Base-by-base conservation (phyloP, 2,113 vertebrate genomes). In the Sarotherodon lohbergeri region DNA sequence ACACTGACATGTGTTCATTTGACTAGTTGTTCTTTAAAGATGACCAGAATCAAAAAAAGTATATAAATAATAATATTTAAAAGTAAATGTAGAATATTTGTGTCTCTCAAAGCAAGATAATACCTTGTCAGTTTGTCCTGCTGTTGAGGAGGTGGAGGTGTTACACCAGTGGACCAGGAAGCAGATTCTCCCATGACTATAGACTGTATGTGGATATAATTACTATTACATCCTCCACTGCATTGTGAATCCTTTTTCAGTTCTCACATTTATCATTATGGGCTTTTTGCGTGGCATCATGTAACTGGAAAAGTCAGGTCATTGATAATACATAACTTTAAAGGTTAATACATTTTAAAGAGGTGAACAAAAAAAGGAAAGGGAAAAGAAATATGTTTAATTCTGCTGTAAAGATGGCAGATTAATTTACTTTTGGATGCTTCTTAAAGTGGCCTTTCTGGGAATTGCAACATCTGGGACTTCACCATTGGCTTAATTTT, bases 391-490 rank as follows among this genome's bases (percentile, higher is more conserved):
- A 8, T 7, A 1, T 43, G 66, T 71, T 73, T 46, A 73, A 16
- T 1, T 27, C 34, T 17, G 41, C 41, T 48, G 22, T 46, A 46
- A 73, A 73, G 41, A 73, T 73, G 41, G 41, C 6, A 46, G 68
- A 48, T 29, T 46, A 3, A 11, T 46, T 10, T 17, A 48, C 41
- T 73, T 5, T 0, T 0, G 22, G 8, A 22, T 43, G 39, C 39
- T n/a, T 5, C n/a, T 73, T 48, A 27, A 48, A 11, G 41, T 73
- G 5, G 22, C 9, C 39, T 48, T 48, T 48, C 22, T 24, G 13
- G 14, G 13, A 46, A 73, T 46, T 4, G 13, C 68, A 17, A 14
- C 63, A 41, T 22, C 10, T 68, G 19, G 11, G 5, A 5, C 17
- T 68, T 68, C 5, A 39, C 19, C 34, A 66, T 22, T 66, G 63